Conservation (phyloP, 2,113 vertebrate genomes). For the Glareola pratincola region DNA sequence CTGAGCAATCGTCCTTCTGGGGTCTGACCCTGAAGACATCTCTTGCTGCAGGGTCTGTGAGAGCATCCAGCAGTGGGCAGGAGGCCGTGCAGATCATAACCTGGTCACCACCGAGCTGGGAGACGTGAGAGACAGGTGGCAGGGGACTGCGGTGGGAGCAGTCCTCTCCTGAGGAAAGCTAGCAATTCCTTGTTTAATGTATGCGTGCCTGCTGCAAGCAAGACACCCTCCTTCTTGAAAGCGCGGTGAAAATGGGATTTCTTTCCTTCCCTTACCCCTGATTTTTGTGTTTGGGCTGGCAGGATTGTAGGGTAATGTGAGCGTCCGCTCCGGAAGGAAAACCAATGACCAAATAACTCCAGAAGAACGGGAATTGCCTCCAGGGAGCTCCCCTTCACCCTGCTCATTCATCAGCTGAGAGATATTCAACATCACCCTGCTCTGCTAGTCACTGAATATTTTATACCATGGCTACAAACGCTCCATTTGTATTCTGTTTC, state of each 20-base stretch:
- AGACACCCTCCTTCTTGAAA: background rate
- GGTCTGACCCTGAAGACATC: background rate
- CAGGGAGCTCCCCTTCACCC: constrained; percentile 39
- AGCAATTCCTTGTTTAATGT: background rate
- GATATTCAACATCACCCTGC: constrained; percentile 38
- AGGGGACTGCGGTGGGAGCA: background rate
- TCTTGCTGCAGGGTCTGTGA: background rate
- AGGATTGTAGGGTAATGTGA: background rate
- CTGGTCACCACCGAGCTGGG: background rate
- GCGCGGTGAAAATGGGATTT: background rate
- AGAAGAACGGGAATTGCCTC: background rate
- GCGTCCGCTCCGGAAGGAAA: background rate
- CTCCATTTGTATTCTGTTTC: constrained; percentile 70
- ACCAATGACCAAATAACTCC: constrained; percentile 33
- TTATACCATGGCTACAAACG: constrained; percentile 49
- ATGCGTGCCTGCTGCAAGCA: rapidly evolving
- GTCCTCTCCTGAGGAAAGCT: background rate
- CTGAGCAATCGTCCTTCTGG: background rate
- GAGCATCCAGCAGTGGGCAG: background rate
- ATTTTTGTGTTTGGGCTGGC: background rate
- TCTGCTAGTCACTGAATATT: constrained; percentile 64
- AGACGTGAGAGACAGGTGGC: background rate
- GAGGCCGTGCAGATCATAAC: background rate
- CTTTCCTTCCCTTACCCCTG: background rate
- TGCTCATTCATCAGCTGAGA: constrained; percentile 26